Base-by-base conservation (phyloP, 2,888 invertebrate species). In the Cerceris rybyensis region DNA sequence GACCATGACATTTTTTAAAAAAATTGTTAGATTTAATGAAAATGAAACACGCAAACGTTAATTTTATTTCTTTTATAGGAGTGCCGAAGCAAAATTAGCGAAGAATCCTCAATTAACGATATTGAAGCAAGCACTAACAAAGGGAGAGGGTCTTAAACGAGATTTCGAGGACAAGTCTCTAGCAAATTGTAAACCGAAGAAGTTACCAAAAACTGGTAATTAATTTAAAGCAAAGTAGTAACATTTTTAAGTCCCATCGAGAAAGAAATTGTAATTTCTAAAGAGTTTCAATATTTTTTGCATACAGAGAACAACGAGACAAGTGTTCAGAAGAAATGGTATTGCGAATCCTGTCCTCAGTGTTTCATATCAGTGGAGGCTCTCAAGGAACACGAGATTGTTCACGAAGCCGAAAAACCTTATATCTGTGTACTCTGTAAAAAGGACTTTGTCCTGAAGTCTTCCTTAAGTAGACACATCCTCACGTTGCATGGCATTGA, bases 361-460 rank as follows among this genome's bases (percentile, higher is more conserved):
- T 88, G 83, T 73, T 92, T 92, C 46, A 83, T 85, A 0, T 88
- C 90, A 0, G 78, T 89, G 4, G 90, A 90, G 4, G 86, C 81
- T 46, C 78, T 92, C 9, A 90, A 90, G 57, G 88, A 92, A 9
- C 92, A 92, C 68, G 92, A 91, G 75, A 74, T 79, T 8, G 82
- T 79, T 6, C 92, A 92, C 72, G 89, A 91, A 49, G 86, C 86
- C 8, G 88, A 89, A 65, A 93, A 90, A 70, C 93, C 93, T 0
- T 94, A 92, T 81, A 88, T 92, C 42, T 94, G 94, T 86, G 88
- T 94, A 65, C 82, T 94, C n/a, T 94, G 94, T 82, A 93, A 93
- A 65, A 91, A 92, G 79, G 93, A 93, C 73, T 93, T 94, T 75
- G 88, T 89, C 0, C 88, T 93, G 13, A 92, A 93, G 58, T 90